Evolutionary conservation across 2,797 vertebrate genomes (phyloP), one percentile per base, ranked within the genome.

Genomic region (Nyctibius grandis): DNA sequence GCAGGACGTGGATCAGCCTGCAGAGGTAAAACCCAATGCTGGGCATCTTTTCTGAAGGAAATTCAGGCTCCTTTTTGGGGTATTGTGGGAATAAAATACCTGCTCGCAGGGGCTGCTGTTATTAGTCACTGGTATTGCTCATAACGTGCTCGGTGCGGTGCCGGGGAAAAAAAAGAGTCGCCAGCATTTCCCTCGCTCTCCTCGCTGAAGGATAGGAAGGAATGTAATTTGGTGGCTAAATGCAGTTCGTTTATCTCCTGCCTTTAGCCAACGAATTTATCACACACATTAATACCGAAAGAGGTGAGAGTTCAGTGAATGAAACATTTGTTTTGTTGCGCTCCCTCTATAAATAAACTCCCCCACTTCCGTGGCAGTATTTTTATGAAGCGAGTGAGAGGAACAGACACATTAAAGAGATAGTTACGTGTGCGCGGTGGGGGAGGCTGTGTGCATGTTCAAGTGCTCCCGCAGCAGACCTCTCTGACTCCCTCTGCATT

Each of bases 311-410:
- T 95, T 80, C 70, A 75, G 86, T 6, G 34, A 68, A 86, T 54
- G 90, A 93, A 91, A 69, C 80, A 89, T 96, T 96, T 47, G 68
- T 84, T 96, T 96, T 96, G 88, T 59, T 38, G 36, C n/a, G 89
- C 59, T 76, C 79, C 69, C 45, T 60, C 88, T 76, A 83, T 94
- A 92, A 94, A 96, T 96, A 94, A 96, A 95, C 88, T 88, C 93
- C 89, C 93, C 88, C 8, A 31, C 48, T 91, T 88, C 68, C 57
- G 12, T 25, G 86, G 74, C 50, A 79, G 59, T 38, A 28, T 87
- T 89, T 95, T 70, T 76, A 53, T 85, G 63, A 70, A 94, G 76
- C 15, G 12, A 84, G 87, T 5, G 53, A 81, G 79, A 72, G 80
- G n/a, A 53, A 6, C 50, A 89, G 90, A 15, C 53, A 14, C 34